These are phyloP conservation scores for Cerastoderma edule DNA, from an alignment of 2,888 invertebrate species.

Conservation along the genomic window DNA sequence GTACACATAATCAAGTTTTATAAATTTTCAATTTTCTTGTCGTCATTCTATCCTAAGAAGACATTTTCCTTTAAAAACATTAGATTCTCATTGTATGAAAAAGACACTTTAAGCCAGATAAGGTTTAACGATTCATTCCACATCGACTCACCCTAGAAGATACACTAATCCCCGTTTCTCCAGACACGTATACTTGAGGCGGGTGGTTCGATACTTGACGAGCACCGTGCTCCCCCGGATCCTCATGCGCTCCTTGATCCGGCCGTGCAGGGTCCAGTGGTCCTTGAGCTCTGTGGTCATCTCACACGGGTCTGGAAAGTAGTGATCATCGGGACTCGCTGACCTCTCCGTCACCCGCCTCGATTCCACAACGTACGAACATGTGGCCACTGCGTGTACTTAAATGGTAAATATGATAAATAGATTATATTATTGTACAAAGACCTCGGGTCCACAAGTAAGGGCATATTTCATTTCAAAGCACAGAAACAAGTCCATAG, in stretches of 20 bases:
- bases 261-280: slow-evolving; percentile 58
- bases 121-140: too few species aligned
- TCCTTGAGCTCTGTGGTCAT: slow-evolving; percentile 54
- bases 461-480: too few species aligned
- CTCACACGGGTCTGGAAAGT: slow-evolving; percentile 51
- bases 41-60: too few species aligned
- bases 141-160: slow-evolving; percentile 42
- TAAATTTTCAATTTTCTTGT: too few species aligned
- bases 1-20: too few species aligned
- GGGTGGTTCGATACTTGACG: slow-evolving; percentile 50
- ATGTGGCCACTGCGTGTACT: slow-evolving; percentile 32
- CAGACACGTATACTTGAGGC: slow-evolving; percentile 43
- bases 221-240: slow-evolving; percentile 59
- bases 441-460: too few species aligned
- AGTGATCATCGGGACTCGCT: slow-evolving; percentile 16
- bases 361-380: slow-evolving; percentile 46
- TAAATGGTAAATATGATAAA: slow-evolving; percentile 11
- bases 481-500: too few species aligned
- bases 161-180: slow-evolving; percentile 52
- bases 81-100: too few species aligned
- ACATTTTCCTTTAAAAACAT: too few species aligned
- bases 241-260: slow-evolving; percentile 49
- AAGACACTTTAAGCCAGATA: too few species aligned
- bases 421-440: too few species aligned
- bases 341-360: slow-evolving; percentile 42